Percentiles rank a stretch among this genome's conserved stretches.
These are phyloP conservation scores for Sarcoramphus papa DNA, from an alignment of 2,797 vertebrate species.

Conservation along the genomic window DNA sequence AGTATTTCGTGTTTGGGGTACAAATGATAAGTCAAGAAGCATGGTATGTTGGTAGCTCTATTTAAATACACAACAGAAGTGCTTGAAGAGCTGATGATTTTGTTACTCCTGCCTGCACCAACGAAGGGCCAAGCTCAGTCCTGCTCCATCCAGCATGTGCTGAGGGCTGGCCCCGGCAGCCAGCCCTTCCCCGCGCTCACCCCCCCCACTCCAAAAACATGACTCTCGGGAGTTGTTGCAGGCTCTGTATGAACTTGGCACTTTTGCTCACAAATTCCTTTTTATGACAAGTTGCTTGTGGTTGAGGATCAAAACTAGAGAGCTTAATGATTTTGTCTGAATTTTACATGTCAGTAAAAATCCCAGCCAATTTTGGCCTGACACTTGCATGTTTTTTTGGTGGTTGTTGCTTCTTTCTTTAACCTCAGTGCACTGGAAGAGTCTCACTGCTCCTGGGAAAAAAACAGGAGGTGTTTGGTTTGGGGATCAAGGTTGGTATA, in stretches of 20 bases:
- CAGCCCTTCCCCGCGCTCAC: not conserved
- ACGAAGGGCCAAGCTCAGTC: not conserved
- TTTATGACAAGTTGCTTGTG: not conserved
- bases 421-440: not conserved
- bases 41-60: not conserved
- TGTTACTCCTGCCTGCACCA: not conserved
- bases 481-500: not conserved
- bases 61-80: not conserved
- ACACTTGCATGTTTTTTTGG: not conserved
- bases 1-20: not conserved
- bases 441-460: not conserved
- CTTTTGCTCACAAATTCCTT: not conserved
- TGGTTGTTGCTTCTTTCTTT: not conserved
- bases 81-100: not conserved
- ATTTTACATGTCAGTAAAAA: not conserved
- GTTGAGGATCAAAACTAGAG: not conserved
- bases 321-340: not conserved
- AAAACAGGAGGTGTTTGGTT: not conserved
- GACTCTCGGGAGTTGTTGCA: not conserved
- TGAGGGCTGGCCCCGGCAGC: not conserved
- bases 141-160: not conserved
- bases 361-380: not conserved
- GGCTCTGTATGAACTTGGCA: not conserved
- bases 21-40: not conserved
- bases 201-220: rapidly evolving